Percentiles rank a stretch among this genome's conserved stretches.
Evolutionary conservation across 2,888 invertebrate genomes (phyloP).

Genomic region (Agrochola macilenta): DNA sequence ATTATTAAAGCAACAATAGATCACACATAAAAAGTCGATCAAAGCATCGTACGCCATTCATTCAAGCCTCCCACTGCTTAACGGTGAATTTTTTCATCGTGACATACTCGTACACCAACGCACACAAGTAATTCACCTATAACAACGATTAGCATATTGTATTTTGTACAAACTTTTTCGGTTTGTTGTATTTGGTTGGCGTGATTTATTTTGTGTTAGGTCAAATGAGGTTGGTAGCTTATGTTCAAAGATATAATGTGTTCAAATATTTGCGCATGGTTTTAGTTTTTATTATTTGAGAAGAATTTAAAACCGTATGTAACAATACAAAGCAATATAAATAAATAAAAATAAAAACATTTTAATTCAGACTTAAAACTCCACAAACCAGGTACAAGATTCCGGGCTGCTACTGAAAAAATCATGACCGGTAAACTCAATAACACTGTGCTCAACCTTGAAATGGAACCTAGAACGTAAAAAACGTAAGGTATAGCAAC

Average conservation of each 20-base stretch:
- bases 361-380: too few relatives aligned
- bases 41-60: conserved; percentile 47
- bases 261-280: background rate
- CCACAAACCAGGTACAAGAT: too few relatives aligned
- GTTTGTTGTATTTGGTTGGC: conserved; percentile 28
- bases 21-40: conserved; percentile 64
- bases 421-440: background rate
- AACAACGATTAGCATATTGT: conserved; percentile 75
- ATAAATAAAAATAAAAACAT: too few relatives aligned
- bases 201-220: conserved; percentile 18
- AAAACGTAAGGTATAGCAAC: conserved; percentile 1
- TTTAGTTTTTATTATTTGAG: background rate
- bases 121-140: conserved; percentile 68
- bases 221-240: conserved; percentile 29
- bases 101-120: conserved; percentile 61
- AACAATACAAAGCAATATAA: too few relatives aligned
- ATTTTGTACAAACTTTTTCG: conserved; percentile 60
- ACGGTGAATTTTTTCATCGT: conserved; percentile 66
- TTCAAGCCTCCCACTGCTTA: conserved; percentile 63
- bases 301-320: too few relatives aligned
- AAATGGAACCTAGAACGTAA: background rate
- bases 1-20: conserved; percentile 63
- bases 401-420: background rate
- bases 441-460: background rate
- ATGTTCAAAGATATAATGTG: background rate